Evolutionary conservation across 1,140 invertebrate genomes (phyloP).

Genomic region (Drosophila pseudoananassae): DNA sequence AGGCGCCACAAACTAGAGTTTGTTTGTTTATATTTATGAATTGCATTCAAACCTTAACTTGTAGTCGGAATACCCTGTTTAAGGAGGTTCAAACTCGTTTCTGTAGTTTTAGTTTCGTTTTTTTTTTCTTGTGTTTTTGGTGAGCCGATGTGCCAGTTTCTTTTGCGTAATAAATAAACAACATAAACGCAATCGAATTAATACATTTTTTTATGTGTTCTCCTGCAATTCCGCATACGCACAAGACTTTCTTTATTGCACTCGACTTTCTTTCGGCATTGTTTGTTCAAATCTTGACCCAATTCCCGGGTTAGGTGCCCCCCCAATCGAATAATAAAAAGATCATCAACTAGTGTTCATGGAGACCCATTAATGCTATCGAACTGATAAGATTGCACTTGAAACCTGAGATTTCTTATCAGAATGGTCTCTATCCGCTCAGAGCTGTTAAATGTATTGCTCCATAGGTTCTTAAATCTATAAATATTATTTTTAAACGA

Average conservation of each 20-base stretch:
- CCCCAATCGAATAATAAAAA: slow-evolving; percentile 27
- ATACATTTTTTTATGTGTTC: slow-evolving; percentile 18
- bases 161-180: slow-evolving; percentile 68
- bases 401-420: slow-evolving; percentile 39
- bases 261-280: slow-evolving; percentile 30
- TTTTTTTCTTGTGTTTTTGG: slow-evolving; percentile 23
- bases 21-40: background rate
- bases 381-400: slow-evolving; percentile 31
- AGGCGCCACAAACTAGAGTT: background rate
- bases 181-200: slow-evolving; percentile 20
- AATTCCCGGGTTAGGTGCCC: slow-evolving; percentile 13
- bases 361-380: background rate
- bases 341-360: slow-evolving; percentile 24
- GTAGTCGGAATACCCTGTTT: slow-evolving; percentile 8
- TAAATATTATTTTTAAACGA: background rate
- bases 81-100: slow-evolving; percentile 55
- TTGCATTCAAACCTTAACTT: background rate
- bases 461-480: background rate
- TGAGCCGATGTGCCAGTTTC: slow-evolving; percentile 58
- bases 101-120: slow-evolving; percentile 35
- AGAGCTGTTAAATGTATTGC: background rate
- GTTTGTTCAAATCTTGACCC: slow-evolving; percentile 50
- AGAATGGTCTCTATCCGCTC: background rate
- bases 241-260: slow-evolving; percentile 42
- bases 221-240: slow-evolving; percentile 28